Percentiles rank a stretch among this genome's conserved stretches.
These are phyloP conservation scores for Pyrocephalus nanus DNA, from an alignment of 2,797 vertebrate genomes.

Conservation along the genomic window DNA sequence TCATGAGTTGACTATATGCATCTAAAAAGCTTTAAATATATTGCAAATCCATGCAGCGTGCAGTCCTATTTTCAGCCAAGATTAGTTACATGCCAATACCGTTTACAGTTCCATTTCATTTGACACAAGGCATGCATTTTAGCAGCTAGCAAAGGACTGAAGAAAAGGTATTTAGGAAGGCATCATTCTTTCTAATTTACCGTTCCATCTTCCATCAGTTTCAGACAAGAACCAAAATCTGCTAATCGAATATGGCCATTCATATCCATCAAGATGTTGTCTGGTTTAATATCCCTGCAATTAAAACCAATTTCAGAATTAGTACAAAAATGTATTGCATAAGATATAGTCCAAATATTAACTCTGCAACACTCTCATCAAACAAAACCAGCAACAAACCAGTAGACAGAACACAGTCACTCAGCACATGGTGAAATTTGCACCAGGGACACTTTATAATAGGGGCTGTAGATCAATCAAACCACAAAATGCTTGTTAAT, in stretches of 20 bases:
- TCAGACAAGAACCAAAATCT: constrained; percentile 98
- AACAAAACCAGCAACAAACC: background rate
- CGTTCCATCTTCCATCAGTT: constrained; percentile 96
- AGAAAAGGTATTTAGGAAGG: background rate
- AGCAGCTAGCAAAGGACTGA: background rate
- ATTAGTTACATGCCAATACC: background rate
- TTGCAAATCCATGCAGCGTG: background rate
- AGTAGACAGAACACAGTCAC: background rate
- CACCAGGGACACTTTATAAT: background rate
- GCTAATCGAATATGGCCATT: constrained; percentile 98
- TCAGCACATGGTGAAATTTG: background rate
- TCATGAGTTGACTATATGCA: background rate
- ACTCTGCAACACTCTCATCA: background rate
- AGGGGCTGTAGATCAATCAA: background rate
- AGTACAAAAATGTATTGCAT: background rate
- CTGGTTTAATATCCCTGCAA: constrained; percentile 96
- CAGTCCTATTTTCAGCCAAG: background rate
- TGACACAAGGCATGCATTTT: background rate
- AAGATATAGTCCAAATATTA: background rate
- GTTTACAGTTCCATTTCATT: background rate
- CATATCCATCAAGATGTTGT: constrained; percentile 98
- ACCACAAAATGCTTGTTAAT: background rate
- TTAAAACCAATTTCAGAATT: constrained; percentile 25
- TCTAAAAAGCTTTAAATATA: background rate
- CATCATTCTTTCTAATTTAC: constrained; percentile 74